Percentiles rank a stretch among this genome's conserved stretches.
phyloP scores from a whole-genome alignment of 92 coral and sea anemone genomes.

The Montipora capitata region DNA sequence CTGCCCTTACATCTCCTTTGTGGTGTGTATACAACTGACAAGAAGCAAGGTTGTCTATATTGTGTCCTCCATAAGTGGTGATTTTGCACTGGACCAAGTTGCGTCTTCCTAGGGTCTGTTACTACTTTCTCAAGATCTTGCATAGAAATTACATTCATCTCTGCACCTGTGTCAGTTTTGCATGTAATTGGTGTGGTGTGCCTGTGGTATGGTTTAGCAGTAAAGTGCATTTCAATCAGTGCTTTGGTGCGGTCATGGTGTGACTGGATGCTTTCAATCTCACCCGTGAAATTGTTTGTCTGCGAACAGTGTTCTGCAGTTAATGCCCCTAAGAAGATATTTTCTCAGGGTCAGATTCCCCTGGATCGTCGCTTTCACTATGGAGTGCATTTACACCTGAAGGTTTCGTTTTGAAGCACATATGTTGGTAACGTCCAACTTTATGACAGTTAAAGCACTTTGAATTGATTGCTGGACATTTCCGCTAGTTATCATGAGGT shows the following conservation, averaged over 20 bases:
- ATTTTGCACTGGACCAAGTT: slow-evolving; percentile 34
- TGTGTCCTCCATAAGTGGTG: background rate
- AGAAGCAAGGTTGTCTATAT: slow-evolving; percentile 46
- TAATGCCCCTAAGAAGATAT: slow-evolving; percentile 28
- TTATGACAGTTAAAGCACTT: slow-evolving; percentile 33
- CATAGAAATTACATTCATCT: slow-evolving; percentile 50
- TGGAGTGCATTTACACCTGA: slow-evolving; percentile 3
- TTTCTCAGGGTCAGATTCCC: slow-evolving; percentile 1
- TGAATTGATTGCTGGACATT: slow-evolving; percentile 29
- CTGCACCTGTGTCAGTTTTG: background rate
- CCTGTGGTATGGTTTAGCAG: slow-evolving; percentile 56
- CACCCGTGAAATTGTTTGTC: background rate
- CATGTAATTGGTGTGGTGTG: slow-evolving; percentile 45
- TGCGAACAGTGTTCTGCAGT: slow-evolving; percentile 2
- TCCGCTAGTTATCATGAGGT: slow-evolving; percentile 27
- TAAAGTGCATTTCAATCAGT: slow-evolving; percentile 45
- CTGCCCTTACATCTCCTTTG: slow-evolving; percentile 15
- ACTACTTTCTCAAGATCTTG: slow-evolving; percentile 37
- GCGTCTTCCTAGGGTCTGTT: slow-evolving; percentile 32
- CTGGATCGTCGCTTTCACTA: background rate
- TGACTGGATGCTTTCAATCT: slow-evolving; percentile 13
- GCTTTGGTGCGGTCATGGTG: slow-evolving; percentile 51
- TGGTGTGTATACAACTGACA: slow-evolving; percentile 61
- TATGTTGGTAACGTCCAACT: slow-evolving; percentile 34
- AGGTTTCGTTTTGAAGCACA: slow-evolving; percentile 22